Base-by-base conservation (phyloP, 2,888 invertebrate genomes). In the Tanaodytes sp. region DNA sequence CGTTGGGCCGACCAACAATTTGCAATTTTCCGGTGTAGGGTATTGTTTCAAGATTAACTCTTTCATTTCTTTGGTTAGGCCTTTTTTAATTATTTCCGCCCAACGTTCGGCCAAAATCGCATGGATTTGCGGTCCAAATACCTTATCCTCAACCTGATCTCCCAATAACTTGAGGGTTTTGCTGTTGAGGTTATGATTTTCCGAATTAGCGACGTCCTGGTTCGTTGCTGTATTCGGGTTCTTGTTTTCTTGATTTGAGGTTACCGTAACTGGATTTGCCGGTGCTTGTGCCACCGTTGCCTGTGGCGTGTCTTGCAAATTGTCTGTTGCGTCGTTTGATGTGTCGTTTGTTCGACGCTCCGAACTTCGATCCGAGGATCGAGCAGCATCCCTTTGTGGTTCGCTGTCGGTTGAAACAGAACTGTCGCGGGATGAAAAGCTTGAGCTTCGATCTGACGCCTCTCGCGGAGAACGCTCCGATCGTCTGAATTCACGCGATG, bases 11-110 rank as follows among this genome's bases (percentile, higher is more conserved):
- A 30, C 16, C 15, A 54, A 54, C 8, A 27, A 8, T 11, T 18
- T 37, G 8, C 39, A 54, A 12, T 54, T 54, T 51, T 39, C 51
- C 12, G 51, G 51, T n/a, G 51, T 36, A 12, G 51, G 37, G 15
- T 51, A 37, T 8, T 37, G 5, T 23, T 20, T 51, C 12, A 20
- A n/a, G 4, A 51, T 11, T 15, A 37, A 1, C n/a, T 51, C 51
- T 2, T 23, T 19, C 3, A 23, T 12, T 30, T 52, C 52, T 18
- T 52, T 52, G 14, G 19, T 30, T 16, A 40, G 12, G 1, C 52
- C 52, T 2, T 52, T 42, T 8, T 9, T 3, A 6, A 16, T 16
- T 11, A 52, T 40, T 52, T 23, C 27, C 6, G 2, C 5, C 39
- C 39, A 52, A 8, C 30, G 27, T 11, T 52, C 52, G 0, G 12